Percentiles rank a stretch among this genome's conserved stretches.
These are phyloP conservation scores for Hydroisotoma schaefferi DNA, from an alignment of 2,888 invertebrate genomes.

Conservation along the genomic window DNA sequence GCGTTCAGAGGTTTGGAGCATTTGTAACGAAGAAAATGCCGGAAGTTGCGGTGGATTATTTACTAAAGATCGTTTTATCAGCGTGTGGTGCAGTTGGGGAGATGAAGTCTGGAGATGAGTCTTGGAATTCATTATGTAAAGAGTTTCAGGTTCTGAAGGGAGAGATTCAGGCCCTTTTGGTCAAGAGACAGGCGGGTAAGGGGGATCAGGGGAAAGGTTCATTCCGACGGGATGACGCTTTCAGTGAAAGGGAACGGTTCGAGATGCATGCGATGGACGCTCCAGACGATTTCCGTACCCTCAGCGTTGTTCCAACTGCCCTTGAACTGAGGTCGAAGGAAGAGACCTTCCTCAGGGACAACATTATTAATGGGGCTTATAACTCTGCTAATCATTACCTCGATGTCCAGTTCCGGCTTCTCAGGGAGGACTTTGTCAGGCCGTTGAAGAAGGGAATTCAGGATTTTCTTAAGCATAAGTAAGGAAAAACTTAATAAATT, in stretches of 20 bases:
- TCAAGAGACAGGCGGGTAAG: constrained; percentile 13
- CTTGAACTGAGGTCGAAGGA: constrained; percentile 28
- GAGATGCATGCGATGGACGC: constrained; percentile 16
- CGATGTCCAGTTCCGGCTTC: constrained; percentile 70
- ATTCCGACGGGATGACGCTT: neutral
- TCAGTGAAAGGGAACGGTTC: constrained; percentile 29
- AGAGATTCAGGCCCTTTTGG: constrained; percentile 7
- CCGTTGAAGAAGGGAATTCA: constrained; percentile 67
- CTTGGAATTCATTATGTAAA: neutral
- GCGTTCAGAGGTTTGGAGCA: constrained; percentile 14
- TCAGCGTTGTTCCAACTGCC: constrained; percentile 34
- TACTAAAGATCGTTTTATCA: constrained; percentile 15
- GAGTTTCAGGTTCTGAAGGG: constrained; percentile 13
- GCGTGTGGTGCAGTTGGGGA: constrained; percentile 13
- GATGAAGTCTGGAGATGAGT: neutral
- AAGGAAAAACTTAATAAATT: too few species aligned
- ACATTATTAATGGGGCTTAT: constrained; percentile 63
- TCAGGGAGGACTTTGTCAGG: constrained; percentile 74
- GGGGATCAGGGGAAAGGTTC: neutral
- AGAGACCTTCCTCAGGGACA: constrained; percentile 58
- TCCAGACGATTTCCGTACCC: constrained; percentile 36
- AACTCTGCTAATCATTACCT: constrained; percentile 67
- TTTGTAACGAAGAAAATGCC: constrained; percentile 23
- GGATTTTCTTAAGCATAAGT: constrained; percentile 57
- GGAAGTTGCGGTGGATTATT: constrained; percentile 16